Evolutionary conservation across 2,888 invertebrate species (phyloP).

Genomic region (Bellardia bayeri): DNA sequence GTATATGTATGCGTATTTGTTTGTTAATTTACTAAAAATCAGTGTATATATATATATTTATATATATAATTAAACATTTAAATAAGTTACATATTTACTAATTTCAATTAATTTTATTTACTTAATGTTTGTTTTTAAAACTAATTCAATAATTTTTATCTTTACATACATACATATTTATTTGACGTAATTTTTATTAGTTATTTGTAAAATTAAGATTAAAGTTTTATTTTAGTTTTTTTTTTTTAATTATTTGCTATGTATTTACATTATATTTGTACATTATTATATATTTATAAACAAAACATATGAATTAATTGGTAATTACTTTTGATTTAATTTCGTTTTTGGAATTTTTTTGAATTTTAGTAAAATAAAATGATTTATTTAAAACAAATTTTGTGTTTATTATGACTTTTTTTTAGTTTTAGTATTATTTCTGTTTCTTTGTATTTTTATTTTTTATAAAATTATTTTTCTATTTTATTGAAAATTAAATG

Average conservation of each 20-base stretch:
- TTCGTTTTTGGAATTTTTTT: constrained; percentile 45
- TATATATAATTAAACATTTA: not conserved
- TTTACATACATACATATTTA: constrained; percentile 40
- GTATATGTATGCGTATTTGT: constrained; percentile 18
- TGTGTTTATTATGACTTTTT: not conserved
- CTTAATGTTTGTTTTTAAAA: constrained; percentile 23
- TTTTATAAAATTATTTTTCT: not conserved
- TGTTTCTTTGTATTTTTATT: not conserved
- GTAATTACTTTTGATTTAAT: constrained; percentile 24
- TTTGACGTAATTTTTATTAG: constrained; percentile 52
- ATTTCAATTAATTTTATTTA: constrained; percentile 14
- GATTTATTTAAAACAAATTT: constrained; percentile 52
- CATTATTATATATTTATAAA: constrained; percentile 35
- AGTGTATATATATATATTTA: constrained; percentile 20
- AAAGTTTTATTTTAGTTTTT: constrained; percentile 50
- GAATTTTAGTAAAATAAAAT: constrained; percentile 58
- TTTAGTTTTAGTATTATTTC: not conserved
- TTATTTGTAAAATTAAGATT: constrained; percentile 36
- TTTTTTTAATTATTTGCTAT: constrained; percentile 34
- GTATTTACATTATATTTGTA: constrained; percentile 43
- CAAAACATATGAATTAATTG: constrained; percentile 22
- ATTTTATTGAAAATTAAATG: too few relatives aligned
- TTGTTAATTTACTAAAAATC: constrained; percentile 36
- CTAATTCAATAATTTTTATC: constrained; percentile 4
- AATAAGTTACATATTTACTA: not conserved